phyloP scores from a whole-genome alignment of 2,888 invertebrate species.

The Andrena marginata region DNA sequence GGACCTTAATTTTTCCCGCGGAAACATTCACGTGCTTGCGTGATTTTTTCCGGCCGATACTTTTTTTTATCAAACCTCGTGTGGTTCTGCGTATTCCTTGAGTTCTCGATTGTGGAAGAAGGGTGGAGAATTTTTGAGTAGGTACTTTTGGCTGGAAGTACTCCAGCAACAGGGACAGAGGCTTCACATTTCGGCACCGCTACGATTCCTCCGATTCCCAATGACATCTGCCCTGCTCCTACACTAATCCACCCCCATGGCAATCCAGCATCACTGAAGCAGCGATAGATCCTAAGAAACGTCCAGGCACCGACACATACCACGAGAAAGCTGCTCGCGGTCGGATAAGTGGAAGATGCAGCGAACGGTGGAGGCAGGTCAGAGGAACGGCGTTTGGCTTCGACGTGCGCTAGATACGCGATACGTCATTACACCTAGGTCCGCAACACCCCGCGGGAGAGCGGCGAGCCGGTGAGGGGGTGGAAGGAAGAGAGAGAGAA shows the following conservation, averaged over 20 bases:
- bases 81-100: too few species aligned
- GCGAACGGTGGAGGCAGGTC: constrained; percentile 74
- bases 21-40: too few species aligned
- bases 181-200: too few species aligned
- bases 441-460: constrained; percentile 52
- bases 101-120: too few species aligned
- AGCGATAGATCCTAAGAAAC: not conserved
- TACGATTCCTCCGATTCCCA: too few species aligned
- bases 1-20: too few species aligned
- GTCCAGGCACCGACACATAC: constrained; percentile 43
- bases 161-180: too few species aligned
- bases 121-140: too few species aligned
- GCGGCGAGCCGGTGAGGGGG: not conserved
- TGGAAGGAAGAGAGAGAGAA: constrained; percentile 5
- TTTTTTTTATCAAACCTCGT: too few species aligned
- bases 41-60: too few species aligned
- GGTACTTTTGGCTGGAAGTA: too few species aligned
- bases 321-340: constrained; percentile 60
- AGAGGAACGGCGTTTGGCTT: constrained; percentile 51
- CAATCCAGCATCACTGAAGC: not conserved
- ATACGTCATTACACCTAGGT: constrained; percentile 70
- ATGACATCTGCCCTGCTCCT: not conserved
- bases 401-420: constrained; percentile 63
- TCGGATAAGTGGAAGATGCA: constrained; percentile 80
- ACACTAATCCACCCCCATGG: not conserved